Evolutionary conservation across 2,888 invertebrate species (phyloP).

Genomic region (Carcina quercana): DNA sequence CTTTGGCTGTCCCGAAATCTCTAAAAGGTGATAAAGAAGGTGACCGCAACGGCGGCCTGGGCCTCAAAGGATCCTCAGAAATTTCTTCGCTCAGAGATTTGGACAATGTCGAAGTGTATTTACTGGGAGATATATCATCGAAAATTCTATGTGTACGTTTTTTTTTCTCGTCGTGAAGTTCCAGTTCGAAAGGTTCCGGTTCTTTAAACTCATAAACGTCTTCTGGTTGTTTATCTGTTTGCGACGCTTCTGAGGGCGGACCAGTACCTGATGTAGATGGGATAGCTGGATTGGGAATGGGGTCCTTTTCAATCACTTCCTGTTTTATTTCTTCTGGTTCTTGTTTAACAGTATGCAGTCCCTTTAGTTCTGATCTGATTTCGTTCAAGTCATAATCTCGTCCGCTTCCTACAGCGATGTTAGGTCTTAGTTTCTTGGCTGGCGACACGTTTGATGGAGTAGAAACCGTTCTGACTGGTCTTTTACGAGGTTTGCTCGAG

Average conservation of each 20-base stretch:
- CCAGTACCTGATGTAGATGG: slow-evolving; percentile 9
- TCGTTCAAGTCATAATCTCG: slow-evolving; percentile 89
- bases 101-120: slow-evolving; percentile 58
- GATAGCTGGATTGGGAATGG: slow-evolving; percentile 17
- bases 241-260: slow-evolving; percentile 31
- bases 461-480: slow-evolving; percentile 47
- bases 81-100: slow-evolving; percentile 75
- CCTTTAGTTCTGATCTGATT: slow-evolving; percentile 88
- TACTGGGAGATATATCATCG: slow-evolving; percentile 66
- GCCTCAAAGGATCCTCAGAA: slow-evolving; percentile 51
- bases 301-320: slow-evolving; percentile 41
- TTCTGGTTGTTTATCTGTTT: slow-evolving; percentile 57
- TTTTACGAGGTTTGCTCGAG: slow-evolving; percentile 56
- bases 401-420: slow-evolving; percentile 41
- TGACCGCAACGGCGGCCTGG: slow-evolving; percentile 45
- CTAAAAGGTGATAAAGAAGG: slow-evolving; percentile 63
- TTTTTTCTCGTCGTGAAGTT: slow-evolving; percentile 77
- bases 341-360: slow-evolving; percentile 74
- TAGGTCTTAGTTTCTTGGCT: slow-evolving; percentile 48
- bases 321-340: slow-evolving; percentile 56
- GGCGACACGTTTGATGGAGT: slow-evolving; percentile 48
- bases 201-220: slow-evolving; percentile 94
- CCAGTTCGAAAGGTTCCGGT: slow-evolving; percentile 90
- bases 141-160: slow-evolving; percentile 67
- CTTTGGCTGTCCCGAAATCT: slow-evolving; percentile 63